Conservation (phyloP, 2,888 invertebrate genomes). For the Stenchaetothrips biformis region DNA sequence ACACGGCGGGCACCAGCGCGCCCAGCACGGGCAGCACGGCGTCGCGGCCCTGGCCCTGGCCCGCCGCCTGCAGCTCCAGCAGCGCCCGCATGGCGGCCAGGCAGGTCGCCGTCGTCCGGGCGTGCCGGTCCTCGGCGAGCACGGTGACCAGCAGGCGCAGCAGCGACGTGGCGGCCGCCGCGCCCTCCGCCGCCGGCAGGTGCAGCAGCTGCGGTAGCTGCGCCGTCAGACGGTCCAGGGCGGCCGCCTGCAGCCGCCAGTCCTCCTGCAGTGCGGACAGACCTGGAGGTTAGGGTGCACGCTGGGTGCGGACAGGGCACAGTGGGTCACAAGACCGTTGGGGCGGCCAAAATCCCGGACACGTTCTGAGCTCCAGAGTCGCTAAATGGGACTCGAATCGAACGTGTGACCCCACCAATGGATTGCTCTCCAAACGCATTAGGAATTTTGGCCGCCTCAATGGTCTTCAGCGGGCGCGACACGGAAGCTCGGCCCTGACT, state of each 20-base stretch:
- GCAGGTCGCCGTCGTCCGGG: slow-evolving; percentile 49
- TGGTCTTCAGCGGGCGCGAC: too few relatives aligned
- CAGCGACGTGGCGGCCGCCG: slow-evolving; percentile 51
- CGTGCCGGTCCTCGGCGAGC: slow-evolving; percentile 55
- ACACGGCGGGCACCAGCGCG: slow-evolving; percentile 35
- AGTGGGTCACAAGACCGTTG: too few relatives aligned
- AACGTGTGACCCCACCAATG: too few relatives aligned
- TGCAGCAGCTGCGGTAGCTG: slow-evolving; percentile 51
- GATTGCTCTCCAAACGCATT: too few relatives aligned
- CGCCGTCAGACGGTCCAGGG: slow-evolving; percentile 55
- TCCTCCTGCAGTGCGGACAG: slow-evolving; percentile 49
- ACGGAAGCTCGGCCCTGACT: neutral
- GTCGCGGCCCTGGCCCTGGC: slow-evolving; percentile 32
- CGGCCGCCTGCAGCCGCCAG: slow-evolving; percentile 54
- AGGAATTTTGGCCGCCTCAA: too few relatives aligned
- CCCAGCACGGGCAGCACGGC: slow-evolving; percentile 33
- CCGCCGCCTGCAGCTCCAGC: slow-evolving; percentile 40
- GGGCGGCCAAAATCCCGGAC: too few relatives aligned
- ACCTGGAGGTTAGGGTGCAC: neutral
- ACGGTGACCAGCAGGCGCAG: slow-evolving; percentile 60
- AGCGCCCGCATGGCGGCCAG: slow-evolving; percentile 49
- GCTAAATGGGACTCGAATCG: too few relatives aligned
- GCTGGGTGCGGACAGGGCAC: too few relatives aligned
- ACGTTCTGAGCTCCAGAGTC: too few relatives aligned
- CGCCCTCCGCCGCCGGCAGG: slow-evolving; percentile 58